A percentile compares a stretch with the other conserved stretches of the same genome.
These are phyloP conservation scores for Hoplodrina blanda DNA, from an alignment of 2,888 invertebrate genomes.

Conservation along the genomic window DNA sequence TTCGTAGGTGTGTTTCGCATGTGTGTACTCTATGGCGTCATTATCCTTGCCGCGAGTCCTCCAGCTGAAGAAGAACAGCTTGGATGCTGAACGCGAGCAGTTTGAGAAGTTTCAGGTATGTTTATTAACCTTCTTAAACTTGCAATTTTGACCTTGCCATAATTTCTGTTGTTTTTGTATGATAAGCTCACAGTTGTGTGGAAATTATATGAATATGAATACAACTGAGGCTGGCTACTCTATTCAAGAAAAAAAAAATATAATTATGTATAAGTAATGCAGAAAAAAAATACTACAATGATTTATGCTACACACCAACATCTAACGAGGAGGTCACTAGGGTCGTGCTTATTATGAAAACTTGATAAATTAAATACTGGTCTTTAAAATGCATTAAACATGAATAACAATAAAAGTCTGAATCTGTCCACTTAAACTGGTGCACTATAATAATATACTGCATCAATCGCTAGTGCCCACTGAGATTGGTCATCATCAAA, in stretches of 20 bases:
- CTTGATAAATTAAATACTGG: too few species aligned
- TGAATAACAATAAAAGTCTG: too few species aligned
- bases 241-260: neutral
- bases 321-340: slow-evolving; percentile 6
- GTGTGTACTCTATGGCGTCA: slow-evolving; percentile 92
- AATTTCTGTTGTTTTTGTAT: slow-evolving; percentile 19
- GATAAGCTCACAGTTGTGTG: neutral
- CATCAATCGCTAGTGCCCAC: too few species aligned
- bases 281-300: slow-evolving; percentile 25
- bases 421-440: too few species aligned
- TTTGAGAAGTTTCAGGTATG: slow-evolving; percentile 96
- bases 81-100: slow-evolving; percentile 95
- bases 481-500: too few species aligned
- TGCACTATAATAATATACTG: too few species aligned
- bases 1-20: slow-evolving; percentile 76
- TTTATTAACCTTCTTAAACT: slow-evolving; percentile 46
- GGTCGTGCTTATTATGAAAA: neutral
- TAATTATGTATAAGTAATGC: too few species aligned
- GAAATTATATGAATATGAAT: too few species aligned
- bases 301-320: slow-evolving; percentile 8
- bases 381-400: too few species aligned
- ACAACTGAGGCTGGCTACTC: too few species aligned
- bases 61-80: slow-evolving; percentile 93
- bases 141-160: slow-evolving; percentile 46
- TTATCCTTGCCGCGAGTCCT: slow-evolving; percentile 93